A percentile compares a stretch with the other conserved stretches of the same genome.
Evolutionary conservation across 2,888 invertebrate species (phyloP).

Genomic region (Drosophila siamana): DNA sequence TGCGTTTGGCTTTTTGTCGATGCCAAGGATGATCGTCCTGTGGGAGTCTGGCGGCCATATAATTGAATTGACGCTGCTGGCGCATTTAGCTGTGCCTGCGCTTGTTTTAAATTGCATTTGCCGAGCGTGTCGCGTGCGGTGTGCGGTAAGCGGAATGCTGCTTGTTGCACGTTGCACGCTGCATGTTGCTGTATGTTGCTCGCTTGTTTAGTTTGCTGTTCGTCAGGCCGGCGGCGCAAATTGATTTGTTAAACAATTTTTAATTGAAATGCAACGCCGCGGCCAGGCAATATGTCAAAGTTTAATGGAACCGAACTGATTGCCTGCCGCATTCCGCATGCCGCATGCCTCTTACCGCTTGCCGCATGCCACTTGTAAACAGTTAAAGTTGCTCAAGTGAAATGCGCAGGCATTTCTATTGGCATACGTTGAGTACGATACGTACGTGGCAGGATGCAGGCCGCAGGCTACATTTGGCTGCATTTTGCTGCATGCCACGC

Average conservation of each 20-base stretch:
- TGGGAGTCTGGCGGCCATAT: slow-evolving; percentile 59
- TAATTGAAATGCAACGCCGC: slow-evolving; percentile 72
- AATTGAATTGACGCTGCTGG: slow-evolving; percentile 71
- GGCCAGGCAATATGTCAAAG: slow-evolving; percentile 62
- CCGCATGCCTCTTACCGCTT: slow-evolving; percentile 11
- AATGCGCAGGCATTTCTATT: slow-evolving; percentile 69
- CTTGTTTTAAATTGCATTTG: slow-evolving; percentile 66
- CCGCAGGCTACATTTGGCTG: slow-evolving; percentile 21
- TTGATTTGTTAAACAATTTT: slow-evolving; percentile 77
- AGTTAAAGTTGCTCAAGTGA: slow-evolving; percentile 68
- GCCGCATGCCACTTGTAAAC: slow-evolving; percentile 59
- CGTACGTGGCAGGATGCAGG: slow-evolving; percentile 26
- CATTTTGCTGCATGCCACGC: slow-evolving; percentile 41
- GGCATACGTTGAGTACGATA: too few relatives aligned
- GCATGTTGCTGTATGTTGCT: slow-evolving; percentile 15
- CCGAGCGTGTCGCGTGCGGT: slow-evolving; percentile 17
- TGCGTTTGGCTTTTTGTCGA: slow-evolving; percentile 21
- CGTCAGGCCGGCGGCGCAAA: slow-evolving; percentile 51
- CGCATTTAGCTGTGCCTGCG: slow-evolving; percentile 43
- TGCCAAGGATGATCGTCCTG: slow-evolving; percentile 58
- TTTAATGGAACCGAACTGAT: slow-evolving; percentile 44
- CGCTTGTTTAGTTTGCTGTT: slow-evolving; percentile 55
- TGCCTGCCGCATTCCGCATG: slow-evolving; percentile 12
- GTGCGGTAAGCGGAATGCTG: slow-evolving; percentile 8
- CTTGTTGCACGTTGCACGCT: slow-evolving; percentile 12